Base-by-base conservation (phyloP, 2,888 invertebrate species). In the Caenorhabditis sp. region DNA sequence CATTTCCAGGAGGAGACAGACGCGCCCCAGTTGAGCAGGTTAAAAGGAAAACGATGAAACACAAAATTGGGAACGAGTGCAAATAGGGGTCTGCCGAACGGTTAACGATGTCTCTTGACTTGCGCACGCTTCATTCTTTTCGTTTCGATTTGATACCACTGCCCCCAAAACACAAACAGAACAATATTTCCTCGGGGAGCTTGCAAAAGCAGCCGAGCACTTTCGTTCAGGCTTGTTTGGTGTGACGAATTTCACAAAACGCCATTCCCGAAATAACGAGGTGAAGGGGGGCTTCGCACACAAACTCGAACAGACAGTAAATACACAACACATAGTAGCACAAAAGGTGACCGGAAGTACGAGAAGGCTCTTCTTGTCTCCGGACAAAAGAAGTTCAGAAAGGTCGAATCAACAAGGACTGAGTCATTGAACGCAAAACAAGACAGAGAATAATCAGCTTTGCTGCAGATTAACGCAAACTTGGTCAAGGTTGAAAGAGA, bases 91-190 rank as follows among this genome's bases (percentile, higher is more conserved):
- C 35, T 70, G 70, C 70, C 70, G 70, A 70, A 70, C 70, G 70
- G 59, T 70, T 59, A 59, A 70, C 70, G 59, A 59, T 70, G 70
- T 70, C 70, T 70, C 70, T 70, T 70, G 70, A 70, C 59, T 70
- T 70, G 70, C 70, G 70, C 70, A 70, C 70, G 70, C 70, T 70
- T 70, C 70, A 59, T 59, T 61, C 58, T 70, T 70, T 70, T 45
- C 62, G 48, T 63, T 72, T 56, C 58, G 26, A 45, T 73, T n/a
- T 63, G 72, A 73, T 73, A 73, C 72, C 72, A 58, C 43, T 73
- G 63, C 72, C 63, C 63, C 72, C 72, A 73, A 58, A 65, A 73
- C 72, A 73, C 72, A 73, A 73, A 73, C 63, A 73, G 56, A 63
- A 70, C 70, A 70, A 70, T 70, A 70, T 53, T 53, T 58, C 52